Conservation (phyloP, 2,797 vertebrate species). For the Novumbra hubbsi region DNA sequence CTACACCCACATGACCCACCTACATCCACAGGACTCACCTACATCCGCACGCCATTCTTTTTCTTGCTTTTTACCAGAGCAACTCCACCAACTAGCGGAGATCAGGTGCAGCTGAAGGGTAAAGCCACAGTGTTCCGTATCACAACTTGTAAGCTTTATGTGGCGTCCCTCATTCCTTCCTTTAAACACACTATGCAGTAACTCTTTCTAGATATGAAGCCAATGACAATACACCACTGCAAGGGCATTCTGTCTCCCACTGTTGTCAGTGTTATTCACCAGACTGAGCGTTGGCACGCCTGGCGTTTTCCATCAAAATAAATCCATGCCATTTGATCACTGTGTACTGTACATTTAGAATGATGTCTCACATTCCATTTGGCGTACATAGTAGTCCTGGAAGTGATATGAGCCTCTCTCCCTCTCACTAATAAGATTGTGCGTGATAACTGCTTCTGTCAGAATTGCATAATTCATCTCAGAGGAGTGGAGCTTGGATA, state of each 20-base stretch:
- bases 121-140: not conserved
- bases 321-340: not conserved
- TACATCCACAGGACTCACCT: not conserved
- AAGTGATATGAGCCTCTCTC: not conserved
- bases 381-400: not conserved
- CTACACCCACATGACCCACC: not conserved
- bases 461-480: not conserved
- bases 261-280: not conserved
- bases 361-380: not conserved
- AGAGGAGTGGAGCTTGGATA: not conserved
- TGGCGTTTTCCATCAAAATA: not conserved
- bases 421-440: not conserved
- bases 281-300: not conserved
- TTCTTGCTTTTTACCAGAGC: not conserved
- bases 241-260: slow-evolving; percentile 29
- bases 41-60: not conserved
- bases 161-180: slow-evolving; percentile 22
- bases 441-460: slow-evolving; percentile 2
- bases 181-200: slow-evolving; percentile 21
- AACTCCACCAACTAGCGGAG: not conserved
- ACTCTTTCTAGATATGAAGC: slow-evolving; percentile 31
- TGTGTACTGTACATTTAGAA: not conserved
- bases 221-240: slow-evolving; percentile 30
- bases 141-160: slow-evolving; percentile 8
- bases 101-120: slow-evolving; percentile 10